These are phyloP conservation scores for Sarcoramphus papa DNA, from an alignment of 2,797 vertebrate genomes.

Conservation along the genomic window DNA sequence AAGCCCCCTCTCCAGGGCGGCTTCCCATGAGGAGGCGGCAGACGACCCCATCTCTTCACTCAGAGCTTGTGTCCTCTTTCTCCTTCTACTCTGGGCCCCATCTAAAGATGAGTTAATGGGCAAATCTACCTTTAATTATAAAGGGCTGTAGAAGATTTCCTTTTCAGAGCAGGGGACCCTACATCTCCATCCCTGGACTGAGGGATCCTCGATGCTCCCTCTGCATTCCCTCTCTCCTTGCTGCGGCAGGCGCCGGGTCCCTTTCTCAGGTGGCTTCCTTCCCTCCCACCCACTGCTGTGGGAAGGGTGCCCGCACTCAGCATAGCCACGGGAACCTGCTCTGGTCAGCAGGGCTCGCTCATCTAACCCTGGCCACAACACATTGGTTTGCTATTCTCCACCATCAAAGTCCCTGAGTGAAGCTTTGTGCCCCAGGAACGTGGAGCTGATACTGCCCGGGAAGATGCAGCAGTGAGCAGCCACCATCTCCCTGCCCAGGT, in stretches of 20 bases:
- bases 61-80: not conserved
- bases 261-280: not conserved
- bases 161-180: not conserved
- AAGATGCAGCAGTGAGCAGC: not conserved
- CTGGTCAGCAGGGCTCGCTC: not conserved
- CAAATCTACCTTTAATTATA: not conserved
- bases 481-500: not conserved
- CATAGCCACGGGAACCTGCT: not conserved
- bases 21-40: not conserved
- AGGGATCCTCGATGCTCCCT: not conserved
- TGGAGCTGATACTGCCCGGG: not conserved
- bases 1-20: not conserved
- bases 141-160: not conserved
- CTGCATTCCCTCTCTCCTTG: not conserved
- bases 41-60: not conserved
- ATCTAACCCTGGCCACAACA: not conserved
- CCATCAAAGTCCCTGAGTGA: not conserved
- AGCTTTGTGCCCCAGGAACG: not conserved
- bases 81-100: not conserved
- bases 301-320: not conserved
- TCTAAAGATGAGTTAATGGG: not conserved
- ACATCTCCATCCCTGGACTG: not conserved
- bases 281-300: not conserved
- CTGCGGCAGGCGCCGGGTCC: accelerated
- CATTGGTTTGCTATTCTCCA: not conserved